phyloP scores from a whole-genome alignment of 1,140 invertebrate genomes.

The Zaprionus africanus region DNA sequence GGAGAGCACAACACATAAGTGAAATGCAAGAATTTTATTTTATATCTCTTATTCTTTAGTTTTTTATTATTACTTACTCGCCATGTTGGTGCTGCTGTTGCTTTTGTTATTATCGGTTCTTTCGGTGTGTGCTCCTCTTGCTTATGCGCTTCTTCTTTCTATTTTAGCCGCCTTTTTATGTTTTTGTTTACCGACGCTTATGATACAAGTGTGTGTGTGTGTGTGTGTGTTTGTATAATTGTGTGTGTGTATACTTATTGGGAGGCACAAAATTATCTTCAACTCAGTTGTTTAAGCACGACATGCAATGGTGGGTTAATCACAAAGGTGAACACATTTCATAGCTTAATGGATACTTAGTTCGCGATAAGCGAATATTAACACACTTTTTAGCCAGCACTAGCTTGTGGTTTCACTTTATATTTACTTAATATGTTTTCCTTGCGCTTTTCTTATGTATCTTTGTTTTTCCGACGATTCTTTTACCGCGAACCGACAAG shows the following conservation, averaged over 20 bases:
- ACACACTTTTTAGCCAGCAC: slow-evolving; percentile 1
- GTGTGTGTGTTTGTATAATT: neutral
- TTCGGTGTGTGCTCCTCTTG: neutral
- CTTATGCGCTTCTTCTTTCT: slow-evolving; percentile 21
- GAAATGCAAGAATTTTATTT: slow-evolving; percentile 38
- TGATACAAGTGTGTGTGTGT: slow-evolving; percentile 35
- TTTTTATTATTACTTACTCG: slow-evolving; percentile 74
- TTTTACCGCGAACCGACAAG: slow-evolving; percentile 25
- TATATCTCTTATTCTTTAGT: slow-evolving; percentile 30
- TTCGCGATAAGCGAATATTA: neutral
- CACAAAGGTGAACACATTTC: slow-evolving; percentile 68
- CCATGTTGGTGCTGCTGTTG: slow-evolving; percentile 67
- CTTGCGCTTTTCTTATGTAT: slow-evolving; percentile 15
- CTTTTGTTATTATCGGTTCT: slow-evolving; percentile 18
- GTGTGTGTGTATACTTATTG: slow-evolving; percentile 55
- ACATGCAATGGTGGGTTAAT: slow-evolving; percentile 39
- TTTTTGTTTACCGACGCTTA: slow-evolving; percentile 28
- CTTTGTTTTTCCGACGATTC: slow-evolving; percentile 2
- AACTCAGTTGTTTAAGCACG: slow-evolving; percentile 24
- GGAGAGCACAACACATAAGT: slow-evolving; percentile 11
- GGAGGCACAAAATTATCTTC: slow-evolving; percentile 36
- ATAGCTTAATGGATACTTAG: slow-evolving; percentile 42
- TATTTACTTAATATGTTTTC: slow-evolving; percentile 20
- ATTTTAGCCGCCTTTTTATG: slow-evolving; percentile 36
- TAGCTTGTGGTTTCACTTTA: slow-evolving; percentile 7